These are phyloP conservation scores for Eremobia ochroleuca DNA, from an alignment of 2,888 invertebrate species.

Conservation along the genomic window DNA sequence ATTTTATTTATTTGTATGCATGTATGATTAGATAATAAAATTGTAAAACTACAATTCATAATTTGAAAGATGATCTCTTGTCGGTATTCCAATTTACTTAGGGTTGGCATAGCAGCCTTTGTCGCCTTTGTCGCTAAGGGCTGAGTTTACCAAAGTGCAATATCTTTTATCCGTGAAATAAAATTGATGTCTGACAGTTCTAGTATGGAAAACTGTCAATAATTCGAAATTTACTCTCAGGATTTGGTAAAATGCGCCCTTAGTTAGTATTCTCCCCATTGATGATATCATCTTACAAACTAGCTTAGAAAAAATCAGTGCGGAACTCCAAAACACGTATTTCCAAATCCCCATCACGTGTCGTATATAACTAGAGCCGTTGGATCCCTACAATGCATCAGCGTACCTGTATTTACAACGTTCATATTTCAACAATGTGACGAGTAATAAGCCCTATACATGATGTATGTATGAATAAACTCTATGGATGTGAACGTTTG, in stretches of 20 bases:
- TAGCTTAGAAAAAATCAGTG: not conserved
- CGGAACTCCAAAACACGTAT: constrained; percentile 1
- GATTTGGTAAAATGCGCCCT: not conserved
- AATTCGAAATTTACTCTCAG: too few relatives aligned
- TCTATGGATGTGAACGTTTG: constrained; percentile 1
- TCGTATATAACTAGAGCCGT: constrained; percentile 21
- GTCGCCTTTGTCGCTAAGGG: too few relatives aligned
- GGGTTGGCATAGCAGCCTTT: too few relatives aligned
- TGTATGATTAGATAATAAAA: not conserved
- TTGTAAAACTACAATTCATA: not conserved
- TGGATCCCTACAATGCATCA: constrained; percentile 2
- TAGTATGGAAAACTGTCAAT: too few relatives aligned
- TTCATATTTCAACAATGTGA: constrained; percentile 28
- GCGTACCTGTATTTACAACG: constrained; percentile 22
- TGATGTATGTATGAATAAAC: constrained; percentile 30
- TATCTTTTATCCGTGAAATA: too few relatives aligned
- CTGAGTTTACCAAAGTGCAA: too few relatives aligned
- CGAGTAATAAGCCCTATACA: not conserved
- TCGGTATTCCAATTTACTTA: not conserved
- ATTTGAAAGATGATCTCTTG: not conserved
- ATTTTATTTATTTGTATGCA: not conserved
- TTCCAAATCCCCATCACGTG: constrained; percentile 23
- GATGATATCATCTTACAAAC: not conserved
- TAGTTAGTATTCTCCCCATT: not conserved
- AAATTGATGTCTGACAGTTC: too few relatives aligned